Evolutionary conservation across 1,140 invertebrate species (phyloP).

Genomic region (Ephestia elutella): DNA sequence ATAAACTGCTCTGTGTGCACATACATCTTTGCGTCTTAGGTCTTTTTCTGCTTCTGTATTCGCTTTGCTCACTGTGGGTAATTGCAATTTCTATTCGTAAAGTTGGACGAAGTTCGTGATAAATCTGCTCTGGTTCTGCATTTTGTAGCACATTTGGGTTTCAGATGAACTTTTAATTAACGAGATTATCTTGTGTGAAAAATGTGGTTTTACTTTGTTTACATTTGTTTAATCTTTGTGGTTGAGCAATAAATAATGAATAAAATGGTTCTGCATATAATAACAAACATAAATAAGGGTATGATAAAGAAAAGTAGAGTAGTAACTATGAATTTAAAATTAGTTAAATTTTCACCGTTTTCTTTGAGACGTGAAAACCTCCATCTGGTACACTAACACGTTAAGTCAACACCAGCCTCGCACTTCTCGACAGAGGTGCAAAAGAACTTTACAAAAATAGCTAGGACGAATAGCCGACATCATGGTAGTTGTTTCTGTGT

Average conservation of each 20-base stretch:
- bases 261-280: no score
- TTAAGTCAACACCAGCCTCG: conserved; percentile 28
- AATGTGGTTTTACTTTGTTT: background rate
- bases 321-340: no score
- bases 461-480: conserved; percentile 34
- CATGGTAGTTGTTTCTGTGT: conserved; percentile 43
- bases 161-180: background rate
- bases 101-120: background rate
- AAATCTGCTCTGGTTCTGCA: background rate
- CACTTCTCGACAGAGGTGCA: conserved; percentile 32
- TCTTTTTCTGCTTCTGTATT: conserved; percentile 17
- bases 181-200: background rate
- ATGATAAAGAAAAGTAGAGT: no score
- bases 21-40: conserved; percentile 29
- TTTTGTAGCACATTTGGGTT: background rate
- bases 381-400: background rate
- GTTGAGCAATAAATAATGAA: no score
- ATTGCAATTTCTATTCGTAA: conserved; percentile 12
- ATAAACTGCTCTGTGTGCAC: conserved; percentile 31
- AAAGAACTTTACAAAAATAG: conserved; percentile 29
- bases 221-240: background rate
- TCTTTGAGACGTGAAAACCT: background rate
- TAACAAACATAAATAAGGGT: no score
- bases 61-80: conserved; percentile 9
- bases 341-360: no score